These are phyloP conservation scores for Danio kyathit DNA, from an alignment of 2,797 vertebrate genomes.

Conservation along the genomic window DNA sequence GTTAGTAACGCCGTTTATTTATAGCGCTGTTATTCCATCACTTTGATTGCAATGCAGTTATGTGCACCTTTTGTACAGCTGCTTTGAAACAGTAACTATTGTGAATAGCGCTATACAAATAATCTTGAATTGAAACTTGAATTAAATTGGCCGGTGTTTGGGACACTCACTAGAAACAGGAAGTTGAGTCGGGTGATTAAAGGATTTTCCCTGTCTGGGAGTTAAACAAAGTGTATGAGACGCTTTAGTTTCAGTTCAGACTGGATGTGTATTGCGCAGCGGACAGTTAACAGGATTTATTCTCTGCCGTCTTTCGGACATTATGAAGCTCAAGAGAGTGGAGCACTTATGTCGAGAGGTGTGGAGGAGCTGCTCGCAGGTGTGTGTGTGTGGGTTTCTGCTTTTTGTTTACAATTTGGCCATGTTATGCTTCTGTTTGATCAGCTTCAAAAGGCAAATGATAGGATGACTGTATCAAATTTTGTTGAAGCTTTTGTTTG, in stretches of 20 bases:
- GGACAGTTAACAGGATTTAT: background rate
- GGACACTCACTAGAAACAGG: slow-evolving; percentile 41
- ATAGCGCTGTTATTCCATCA: too few relatives aligned
- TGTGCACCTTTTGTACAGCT: too few relatives aligned
- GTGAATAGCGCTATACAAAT: too few relatives aligned
- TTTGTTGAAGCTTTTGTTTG: too few relatives aligned
- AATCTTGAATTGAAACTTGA: too few relatives aligned
- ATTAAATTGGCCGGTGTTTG: background rate
- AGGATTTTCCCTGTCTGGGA: slow-evolving; percentile 65
- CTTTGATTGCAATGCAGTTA: too few relatives aligned
- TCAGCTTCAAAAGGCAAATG: too few relatives aligned
- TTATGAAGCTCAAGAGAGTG: slow-evolving; percentile 82
- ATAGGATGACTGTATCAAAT: too few relatives aligned
- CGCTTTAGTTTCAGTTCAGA: background rate
- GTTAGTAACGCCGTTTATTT: too few relatives aligned
- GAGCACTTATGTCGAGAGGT: slow-evolving; percentile 75
- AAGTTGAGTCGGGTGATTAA: slow-evolving; percentile 56
- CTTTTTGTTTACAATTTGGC: too few relatives aligned
- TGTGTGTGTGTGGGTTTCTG: slow-evolving; percentile 58
- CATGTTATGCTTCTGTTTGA: too few relatives aligned
- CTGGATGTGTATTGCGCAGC: slow-evolving; percentile 61
- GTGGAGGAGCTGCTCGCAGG: slow-evolving; percentile 82
- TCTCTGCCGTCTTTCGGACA: slow-evolving; percentile 1
- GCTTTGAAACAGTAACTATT: too few relatives aligned
- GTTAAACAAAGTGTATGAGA: slow-evolving; percentile 37